A percentile compares a stretch with the other conserved stretches of the same genome.
Evolutionary conservation across 2,113 vertebrate genomes (phyloP).

Genomic region (Capricornis sumatraensis): DNA sequence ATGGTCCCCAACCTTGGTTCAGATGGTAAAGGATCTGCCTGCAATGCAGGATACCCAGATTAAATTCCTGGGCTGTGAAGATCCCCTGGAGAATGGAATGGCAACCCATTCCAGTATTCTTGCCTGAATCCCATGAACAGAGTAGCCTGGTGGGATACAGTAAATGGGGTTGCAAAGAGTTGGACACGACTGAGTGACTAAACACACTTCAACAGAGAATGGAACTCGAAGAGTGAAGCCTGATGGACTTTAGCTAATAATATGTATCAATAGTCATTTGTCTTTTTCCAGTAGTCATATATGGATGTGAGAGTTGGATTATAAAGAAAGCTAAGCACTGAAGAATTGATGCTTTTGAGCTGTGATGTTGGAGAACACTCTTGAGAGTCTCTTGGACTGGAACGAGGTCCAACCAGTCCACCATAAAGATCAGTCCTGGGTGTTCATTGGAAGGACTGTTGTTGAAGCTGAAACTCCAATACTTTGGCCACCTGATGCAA

Average conservation of each 20-base stretch:
- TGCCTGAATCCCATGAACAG: background rate
- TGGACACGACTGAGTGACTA: fast-evolving
- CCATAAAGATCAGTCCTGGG: fast-evolving
- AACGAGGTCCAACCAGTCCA: background rate
- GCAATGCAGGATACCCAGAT: background rate
- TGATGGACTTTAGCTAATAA: background rate
- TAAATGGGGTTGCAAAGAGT: background rate
- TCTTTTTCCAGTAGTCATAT: background rate
- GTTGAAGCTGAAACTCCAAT: background rate
- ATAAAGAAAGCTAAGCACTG: background rate
- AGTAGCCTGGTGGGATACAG: background rate
- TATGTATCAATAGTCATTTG: background rate
- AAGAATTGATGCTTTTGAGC: background rate
- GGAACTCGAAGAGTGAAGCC: background rate
- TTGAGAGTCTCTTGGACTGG: background rate
- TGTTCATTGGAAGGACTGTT: background rate
- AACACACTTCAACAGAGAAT: background rate
- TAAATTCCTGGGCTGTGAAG: background rate
- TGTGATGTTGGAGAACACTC: background rate
- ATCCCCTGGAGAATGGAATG: background rate
- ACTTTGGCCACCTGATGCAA: background rate
- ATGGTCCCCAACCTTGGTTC: background rate
- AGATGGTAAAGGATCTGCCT: background rate
- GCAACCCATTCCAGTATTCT: background rate
- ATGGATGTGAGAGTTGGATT: background rate